These are phyloP conservation scores for Sycophila sp. DNA, from an alignment of 1,140 invertebrate genomes.

Conservation along the genomic window DNA sequence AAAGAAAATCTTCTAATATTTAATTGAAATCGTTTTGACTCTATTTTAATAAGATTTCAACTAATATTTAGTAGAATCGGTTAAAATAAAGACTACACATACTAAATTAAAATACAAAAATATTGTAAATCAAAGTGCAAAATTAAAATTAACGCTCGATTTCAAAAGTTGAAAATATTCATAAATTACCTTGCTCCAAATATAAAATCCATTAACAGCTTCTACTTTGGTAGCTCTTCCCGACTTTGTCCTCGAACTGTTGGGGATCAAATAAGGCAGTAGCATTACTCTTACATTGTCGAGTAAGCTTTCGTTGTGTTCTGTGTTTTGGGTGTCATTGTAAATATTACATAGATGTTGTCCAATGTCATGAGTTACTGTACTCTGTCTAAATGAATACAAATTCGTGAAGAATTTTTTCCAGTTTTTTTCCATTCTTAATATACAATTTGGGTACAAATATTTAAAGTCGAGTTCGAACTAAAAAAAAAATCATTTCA, in stretches of 20 bases:
- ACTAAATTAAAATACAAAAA: too few relatives aligned
- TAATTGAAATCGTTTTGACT: background rate
- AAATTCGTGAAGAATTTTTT: too few relatives aligned
- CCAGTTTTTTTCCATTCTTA: too few relatives aligned
- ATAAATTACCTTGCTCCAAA: conserved; percentile 2
- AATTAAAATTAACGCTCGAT: too few relatives aligned
- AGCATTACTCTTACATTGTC: background rate
- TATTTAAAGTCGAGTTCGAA: too few relatives aligned
- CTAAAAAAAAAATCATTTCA: too few relatives aligned
- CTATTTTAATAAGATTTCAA: background rate
- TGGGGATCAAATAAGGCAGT: background rate
- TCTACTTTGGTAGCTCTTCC: background rate
- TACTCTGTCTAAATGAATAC: too few relatives aligned
- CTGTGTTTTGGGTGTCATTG: background rate
- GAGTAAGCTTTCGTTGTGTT: background rate
- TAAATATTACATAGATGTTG: background rate
- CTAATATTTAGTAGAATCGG: background rate
- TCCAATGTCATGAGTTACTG: too few relatives aligned
- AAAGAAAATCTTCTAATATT: background rate
- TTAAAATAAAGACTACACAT: too few relatives aligned
- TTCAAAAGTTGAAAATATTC: background rate
- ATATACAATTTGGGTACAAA: too few relatives aligned
- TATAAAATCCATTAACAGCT: background rate
- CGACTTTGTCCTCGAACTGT: background rate
- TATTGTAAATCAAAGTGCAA: too few relatives aligned